phyloP scores from a whole-genome alignment of 2,797 vertebrate species.

The Gymnoscopelus microlampas region DNA sequence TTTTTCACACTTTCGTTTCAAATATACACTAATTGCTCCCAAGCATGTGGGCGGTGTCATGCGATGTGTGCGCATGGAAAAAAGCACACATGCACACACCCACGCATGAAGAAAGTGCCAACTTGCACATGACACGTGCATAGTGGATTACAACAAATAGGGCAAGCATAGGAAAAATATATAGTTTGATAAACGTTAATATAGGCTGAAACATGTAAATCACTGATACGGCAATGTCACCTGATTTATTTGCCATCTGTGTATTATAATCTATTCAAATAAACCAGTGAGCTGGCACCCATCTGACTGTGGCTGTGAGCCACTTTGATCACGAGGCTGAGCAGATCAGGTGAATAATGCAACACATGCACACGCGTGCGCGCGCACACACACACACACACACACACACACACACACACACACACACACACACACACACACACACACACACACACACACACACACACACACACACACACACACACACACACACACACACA shows the following conservation, averaged over 20 bases:
- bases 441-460: constrained; percentile 5
- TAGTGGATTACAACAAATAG: too few relatives aligned
- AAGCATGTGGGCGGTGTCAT: not conserved
- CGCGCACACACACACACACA: not conserved
- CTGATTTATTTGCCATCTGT: not conserved
- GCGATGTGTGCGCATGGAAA: not conserved
- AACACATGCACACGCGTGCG: not conserved
- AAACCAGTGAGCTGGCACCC: not conserved
- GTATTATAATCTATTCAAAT: constrained; percentile 4
- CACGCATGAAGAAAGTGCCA: too few relatives aligned
- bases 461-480: constrained; percentile 2
- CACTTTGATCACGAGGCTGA: not conserved
- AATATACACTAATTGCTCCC: not conserved
- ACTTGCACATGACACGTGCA: too few relatives aligned
- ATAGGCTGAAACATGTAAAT: not conserved
- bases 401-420: not conserved
- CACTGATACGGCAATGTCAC: not conserved
- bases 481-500: not conserved
- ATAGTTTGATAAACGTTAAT: too few relatives aligned
- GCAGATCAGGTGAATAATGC: not conserved
- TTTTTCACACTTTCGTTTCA: too few relatives aligned
- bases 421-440: not conserved
- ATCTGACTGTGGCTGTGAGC: not conserved
- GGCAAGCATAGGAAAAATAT: too few relatives aligned
- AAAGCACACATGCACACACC: too few relatives aligned